A percentile compares a stretch with the other conserved stretches of the same genome.
phyloP scores from a whole-genome alignment of 2,113 vertebrate genomes.

The Sisor rabdophorus region DNA sequence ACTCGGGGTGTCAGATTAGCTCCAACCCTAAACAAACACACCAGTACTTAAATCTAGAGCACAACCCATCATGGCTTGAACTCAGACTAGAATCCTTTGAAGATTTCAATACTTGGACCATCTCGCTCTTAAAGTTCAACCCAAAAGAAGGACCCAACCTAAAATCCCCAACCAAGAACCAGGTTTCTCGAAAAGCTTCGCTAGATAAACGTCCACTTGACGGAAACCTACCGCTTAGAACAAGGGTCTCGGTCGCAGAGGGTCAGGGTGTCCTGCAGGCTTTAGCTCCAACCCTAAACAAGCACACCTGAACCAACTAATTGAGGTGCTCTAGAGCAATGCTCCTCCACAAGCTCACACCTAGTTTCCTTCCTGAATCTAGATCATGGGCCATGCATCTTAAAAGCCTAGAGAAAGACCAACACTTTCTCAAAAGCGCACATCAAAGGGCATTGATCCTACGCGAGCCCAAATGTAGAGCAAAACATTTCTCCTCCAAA shows the following conservation, averaged over 20 bases:
- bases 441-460: too few relatives aligned
- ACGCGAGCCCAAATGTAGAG: too few relatives aligned
- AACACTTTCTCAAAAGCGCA: not conserved
- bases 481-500: too few relatives aligned
- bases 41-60: too few relatives aligned
- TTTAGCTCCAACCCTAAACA: too few relatives aligned
- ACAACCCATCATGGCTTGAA: too few relatives aligned
- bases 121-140: not conserved
- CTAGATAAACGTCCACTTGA: not conserved
- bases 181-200: not conserved
- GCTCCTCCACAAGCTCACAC: not conserved
- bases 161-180: not conserved
- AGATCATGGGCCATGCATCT: not conserved
- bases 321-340: not conserved
- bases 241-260: too few relatives aligned
- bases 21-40: too few relatives aligned
- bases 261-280: too few relatives aligned
- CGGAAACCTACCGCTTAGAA: too few relatives aligned
- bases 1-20: too few relatives aligned
- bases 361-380: not conserved
- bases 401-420: not conserved
- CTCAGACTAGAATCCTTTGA: not conserved
- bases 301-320: too few relatives aligned
- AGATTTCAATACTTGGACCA: not conserved
- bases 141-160: not conserved